Conservation (phyloP, 1,140 invertebrate genomes). For the Gryllus bimaculatus region DNA sequence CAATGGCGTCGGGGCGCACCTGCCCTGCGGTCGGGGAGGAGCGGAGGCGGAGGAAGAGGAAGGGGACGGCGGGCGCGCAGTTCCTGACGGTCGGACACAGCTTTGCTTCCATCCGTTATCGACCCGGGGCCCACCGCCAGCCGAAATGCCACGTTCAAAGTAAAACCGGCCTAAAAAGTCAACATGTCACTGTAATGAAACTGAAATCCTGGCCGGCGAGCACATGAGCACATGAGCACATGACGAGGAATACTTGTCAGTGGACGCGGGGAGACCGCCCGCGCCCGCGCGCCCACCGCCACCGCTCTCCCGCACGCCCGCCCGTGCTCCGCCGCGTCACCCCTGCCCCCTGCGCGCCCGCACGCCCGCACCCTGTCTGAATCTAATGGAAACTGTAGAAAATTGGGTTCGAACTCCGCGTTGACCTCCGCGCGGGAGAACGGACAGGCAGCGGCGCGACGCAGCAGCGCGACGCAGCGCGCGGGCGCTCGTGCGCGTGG, state of each 20-base stretch:
- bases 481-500: not conserved
- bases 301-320: not conserved
- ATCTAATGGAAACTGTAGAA: not conserved
- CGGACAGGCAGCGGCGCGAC: not conserved
- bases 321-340: not conserved
- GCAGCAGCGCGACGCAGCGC: too few species aligned
- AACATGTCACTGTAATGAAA: constrained; percentile 5
- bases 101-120: constrained; percentile 3
- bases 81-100: not conserved
- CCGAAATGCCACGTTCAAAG: constrained; percentile 3
- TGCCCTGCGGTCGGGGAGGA: not conserved
- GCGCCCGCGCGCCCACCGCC: too few species aligned
- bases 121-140: not conserved
- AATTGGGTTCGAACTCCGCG: not conserved
- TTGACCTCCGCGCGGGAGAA: not conserved
- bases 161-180: constrained; percentile 4
- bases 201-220: constrained; percentile 2
- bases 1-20: constrained; percentile 1
- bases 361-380: not conserved
- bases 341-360: not conserved
- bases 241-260: constrained; percentile 3
- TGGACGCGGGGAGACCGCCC: not conserved
- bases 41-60: not conserved
- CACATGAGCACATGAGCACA: not conserved
- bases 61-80: too few species aligned